A percentile compares a stretch with the other conserved stretches of the same genome.
Conservation (phyloP, 1,140 invertebrate species). For the Drepana arcuata region DNA sequence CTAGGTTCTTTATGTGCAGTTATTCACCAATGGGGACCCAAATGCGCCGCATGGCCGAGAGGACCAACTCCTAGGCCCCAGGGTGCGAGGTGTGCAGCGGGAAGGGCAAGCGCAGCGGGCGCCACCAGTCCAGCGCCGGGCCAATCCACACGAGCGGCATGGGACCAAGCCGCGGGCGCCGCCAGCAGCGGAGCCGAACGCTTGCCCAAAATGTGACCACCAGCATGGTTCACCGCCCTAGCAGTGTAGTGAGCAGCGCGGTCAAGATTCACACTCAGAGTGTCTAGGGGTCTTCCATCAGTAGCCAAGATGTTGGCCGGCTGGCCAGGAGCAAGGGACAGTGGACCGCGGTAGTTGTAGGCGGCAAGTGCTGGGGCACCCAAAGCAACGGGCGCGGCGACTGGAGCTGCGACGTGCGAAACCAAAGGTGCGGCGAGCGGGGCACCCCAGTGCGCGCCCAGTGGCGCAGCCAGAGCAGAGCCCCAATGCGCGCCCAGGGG, state of each 20-base stretch:
- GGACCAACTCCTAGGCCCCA: conserved; percentile 9
- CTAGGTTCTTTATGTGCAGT: conserved; percentile 13
- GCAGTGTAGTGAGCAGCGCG: conserved; percentile 57
- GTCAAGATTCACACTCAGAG: conserved; percentile 63
- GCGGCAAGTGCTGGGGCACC: conserved; percentile 24
- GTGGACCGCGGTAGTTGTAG: conserved; percentile 46
- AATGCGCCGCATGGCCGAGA: conserved; percentile 10
- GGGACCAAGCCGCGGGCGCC: conserved; percentile 17
- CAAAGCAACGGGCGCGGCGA: conserved; percentile 14
- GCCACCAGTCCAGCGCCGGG: conserved; percentile 15
- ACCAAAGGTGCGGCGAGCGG: conserved; percentile 11
- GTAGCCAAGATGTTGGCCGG: conserved; percentile 55
- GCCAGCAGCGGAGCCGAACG: conserved; percentile 34
- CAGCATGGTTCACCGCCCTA: conserved; percentile 36
- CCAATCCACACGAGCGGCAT: conserved; percentile 13
- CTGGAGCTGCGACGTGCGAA: conserved; percentile 9
- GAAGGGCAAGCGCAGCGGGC: conserved; percentile 14
- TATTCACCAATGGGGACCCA: conserved; percentile 19
- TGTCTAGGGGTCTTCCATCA: conserved; percentile 62
- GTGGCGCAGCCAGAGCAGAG: conserved; percentile 9
- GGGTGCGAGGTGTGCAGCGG: conserved; percentile 15
- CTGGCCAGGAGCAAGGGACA: conserved; percentile 48
- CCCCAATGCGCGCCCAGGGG: conserved; percentile 12
- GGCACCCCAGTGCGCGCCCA: conserved; percentile 11
- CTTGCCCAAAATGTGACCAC: conserved; percentile 41